Conservation (phyloP, 2,888 invertebrate species). For the Cantharis rustica region DNA sequence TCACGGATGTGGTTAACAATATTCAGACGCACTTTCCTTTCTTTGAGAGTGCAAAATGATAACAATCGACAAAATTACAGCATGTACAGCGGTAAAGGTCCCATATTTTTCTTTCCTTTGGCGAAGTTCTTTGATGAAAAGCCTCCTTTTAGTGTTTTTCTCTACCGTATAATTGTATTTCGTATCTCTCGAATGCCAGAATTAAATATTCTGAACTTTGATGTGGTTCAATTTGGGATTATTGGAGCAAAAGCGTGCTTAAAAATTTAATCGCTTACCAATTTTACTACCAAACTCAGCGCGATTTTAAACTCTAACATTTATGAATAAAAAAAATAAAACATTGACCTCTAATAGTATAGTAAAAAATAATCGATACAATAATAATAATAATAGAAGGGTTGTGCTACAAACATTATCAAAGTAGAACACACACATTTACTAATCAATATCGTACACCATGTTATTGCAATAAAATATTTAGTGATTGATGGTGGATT, state of each 20-base stretch:
- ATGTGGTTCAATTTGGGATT: neutral
- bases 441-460: constrained; percentile 10
- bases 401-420: constrained; percentile 12
- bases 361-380: constrained; percentile 15
- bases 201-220: neutral
- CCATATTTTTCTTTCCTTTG: neutral
- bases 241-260: neutral
- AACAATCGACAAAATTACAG: neutral
- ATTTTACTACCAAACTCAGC: neutral
- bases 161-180: neutral
- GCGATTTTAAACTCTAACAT: neutral
- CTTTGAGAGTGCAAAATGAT: neutral
- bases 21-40: neutral
- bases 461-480: constrained; percentile 10
- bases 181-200: neutral
- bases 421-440: neutral
- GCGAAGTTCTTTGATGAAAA: neutral
- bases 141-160: neutral
- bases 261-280: neutral
- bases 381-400: neutral
- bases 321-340: constrained; percentile 4
- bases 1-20: neutral
- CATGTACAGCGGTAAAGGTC: neutral
- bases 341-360: constrained; percentile 14
- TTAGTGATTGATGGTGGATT: constrained; percentile 6